Evolutionary conservation across 2,888 invertebrate species (phyloP).

Genomic region (Temnothorax rugatulus): DNA sequence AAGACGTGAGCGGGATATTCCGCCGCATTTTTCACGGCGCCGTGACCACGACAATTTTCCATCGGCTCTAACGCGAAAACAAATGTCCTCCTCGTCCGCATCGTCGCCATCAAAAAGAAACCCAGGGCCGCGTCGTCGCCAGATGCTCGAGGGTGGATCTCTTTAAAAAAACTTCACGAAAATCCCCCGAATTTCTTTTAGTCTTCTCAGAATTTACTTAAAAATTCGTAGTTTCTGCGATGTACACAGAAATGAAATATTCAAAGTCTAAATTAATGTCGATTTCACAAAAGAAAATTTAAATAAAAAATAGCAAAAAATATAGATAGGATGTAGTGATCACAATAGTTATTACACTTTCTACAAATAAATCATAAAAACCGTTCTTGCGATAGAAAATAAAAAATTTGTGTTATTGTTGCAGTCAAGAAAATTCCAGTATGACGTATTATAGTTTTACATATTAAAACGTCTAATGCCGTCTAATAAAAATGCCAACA

Average conservation of each 20-base stretch:
- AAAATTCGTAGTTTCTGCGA: neutral
- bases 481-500: neutral
- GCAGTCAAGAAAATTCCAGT: neutral
- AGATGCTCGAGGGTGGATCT: slow-evolving; percentile 15
- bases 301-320: neutral
- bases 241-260: neutral
- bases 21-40: slow-evolving; percentile 63
- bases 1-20: slow-evolving; percentile 61
- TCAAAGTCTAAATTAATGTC: neutral
- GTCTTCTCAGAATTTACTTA: neutral
- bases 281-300: neutral
- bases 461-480: neutral
- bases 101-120: slow-evolving; percentile 31
- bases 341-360: neutral
- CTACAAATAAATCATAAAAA: neutral
- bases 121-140: neutral
- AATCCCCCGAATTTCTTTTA: neutral
- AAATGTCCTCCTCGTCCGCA: slow-evolving; percentile 69
- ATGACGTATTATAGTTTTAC: slow-evolving; percentile 5
- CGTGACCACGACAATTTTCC: slow-evolving; percentile 67
- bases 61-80: slow-evolving; percentile 72
- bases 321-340: neutral
- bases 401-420: neutral
- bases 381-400: neutral
- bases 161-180: neutral